Conservation (phyloP, 2,797 vertebrate species). For the Fratercula arctica region DNA sequence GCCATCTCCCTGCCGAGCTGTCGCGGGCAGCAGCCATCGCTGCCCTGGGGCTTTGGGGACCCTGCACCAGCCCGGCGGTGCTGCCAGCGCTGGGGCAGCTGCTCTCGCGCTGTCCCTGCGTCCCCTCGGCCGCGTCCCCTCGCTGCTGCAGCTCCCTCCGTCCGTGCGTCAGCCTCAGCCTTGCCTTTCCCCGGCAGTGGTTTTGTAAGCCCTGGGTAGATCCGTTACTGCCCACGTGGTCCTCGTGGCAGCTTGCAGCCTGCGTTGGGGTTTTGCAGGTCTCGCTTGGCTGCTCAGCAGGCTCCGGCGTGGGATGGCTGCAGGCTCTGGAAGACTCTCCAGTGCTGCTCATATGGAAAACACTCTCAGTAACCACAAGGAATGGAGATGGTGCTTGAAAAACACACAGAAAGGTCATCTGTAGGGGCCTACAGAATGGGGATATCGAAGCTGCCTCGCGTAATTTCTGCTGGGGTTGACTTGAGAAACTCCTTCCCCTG, state of each 20-base stretch:
- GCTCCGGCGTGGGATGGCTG: background rate
- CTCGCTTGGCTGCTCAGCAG: conserved; percentile 33
- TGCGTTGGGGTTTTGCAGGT: background rate
- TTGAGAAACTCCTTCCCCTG: background rate
- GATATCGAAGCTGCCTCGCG: fast-evolving
- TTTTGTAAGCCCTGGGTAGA: fast-evolving
- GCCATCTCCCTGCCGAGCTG: background rate
- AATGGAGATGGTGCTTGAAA: background rate
- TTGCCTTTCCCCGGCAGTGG: fast-evolving
- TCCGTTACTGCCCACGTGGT: background rate
- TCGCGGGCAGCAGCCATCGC: background rate
- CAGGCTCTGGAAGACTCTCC: conserved; percentile 2
- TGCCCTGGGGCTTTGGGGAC: background rate
- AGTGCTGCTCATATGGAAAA: conserved; percentile 26
- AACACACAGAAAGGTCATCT: background rate
- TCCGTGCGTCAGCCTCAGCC: fast-evolving
- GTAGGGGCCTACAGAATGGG: background rate
- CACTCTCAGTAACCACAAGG: background rate
- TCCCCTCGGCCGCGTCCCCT: fast-evolving
- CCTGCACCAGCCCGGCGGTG: background rate
- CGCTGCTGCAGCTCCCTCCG: background rate
- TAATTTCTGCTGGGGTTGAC: background rate
- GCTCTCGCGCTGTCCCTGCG: fast-evolving
- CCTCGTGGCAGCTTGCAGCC: background rate
- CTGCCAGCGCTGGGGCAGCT: background rate